Evolutionary conservation across 64 coral and sea anemone species (phyloP).

Genomic region (Orbicella faveolata): DNA sequence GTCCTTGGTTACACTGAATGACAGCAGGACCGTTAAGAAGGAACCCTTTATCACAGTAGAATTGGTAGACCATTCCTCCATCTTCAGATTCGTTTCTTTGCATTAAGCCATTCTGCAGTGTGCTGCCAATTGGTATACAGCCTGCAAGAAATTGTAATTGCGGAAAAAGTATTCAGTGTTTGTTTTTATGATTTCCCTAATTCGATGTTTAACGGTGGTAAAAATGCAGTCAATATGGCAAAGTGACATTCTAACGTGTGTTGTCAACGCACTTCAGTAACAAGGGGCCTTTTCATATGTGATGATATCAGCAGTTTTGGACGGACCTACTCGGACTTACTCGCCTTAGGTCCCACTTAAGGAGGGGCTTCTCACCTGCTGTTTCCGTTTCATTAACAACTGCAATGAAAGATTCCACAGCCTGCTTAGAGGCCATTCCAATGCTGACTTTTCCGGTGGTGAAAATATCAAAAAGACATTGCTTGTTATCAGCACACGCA

Average conservation of each 20-base stretch:
- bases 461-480: conserved; percentile 63
- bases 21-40: not conserved
- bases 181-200: not conserved
- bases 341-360: not conserved
- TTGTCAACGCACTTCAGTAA: not conserved
- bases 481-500: conserved; percentile 56
- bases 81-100: not conserved
- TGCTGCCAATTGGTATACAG: not conserved
- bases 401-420: conserved; percentile 20
- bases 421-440: conserved; percentile 53
- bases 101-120: not conserved
- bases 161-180: not conserved
- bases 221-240: not conserved
- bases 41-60: not conserved
- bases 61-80: not conserved
- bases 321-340: not conserved
- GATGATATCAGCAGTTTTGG: not conserved
- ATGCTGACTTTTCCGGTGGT: conserved; percentile 51
- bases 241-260: not conserved
- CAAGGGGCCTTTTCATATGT: not conserved
- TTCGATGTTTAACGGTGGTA: not conserved
- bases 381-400: conserved; percentile 18
- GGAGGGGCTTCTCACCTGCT: not conserved
- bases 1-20: not conserved
- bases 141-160: not conserved